phyloP scores from a whole-genome alignment of 2,888 invertebrate genomes.

The Platycheirus albimanus region DNA sequence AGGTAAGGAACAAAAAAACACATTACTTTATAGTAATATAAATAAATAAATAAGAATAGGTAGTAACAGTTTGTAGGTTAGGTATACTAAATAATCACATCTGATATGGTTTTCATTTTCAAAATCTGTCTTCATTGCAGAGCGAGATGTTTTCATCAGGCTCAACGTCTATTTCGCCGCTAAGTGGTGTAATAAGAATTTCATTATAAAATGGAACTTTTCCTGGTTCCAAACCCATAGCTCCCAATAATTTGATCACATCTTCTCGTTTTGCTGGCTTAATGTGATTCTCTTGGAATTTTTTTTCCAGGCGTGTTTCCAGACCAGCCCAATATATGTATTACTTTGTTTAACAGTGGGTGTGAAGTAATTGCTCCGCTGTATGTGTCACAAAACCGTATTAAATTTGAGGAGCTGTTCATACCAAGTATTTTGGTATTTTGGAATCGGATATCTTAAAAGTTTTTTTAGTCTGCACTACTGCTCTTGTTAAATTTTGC shows the following conservation, averaged over 20 bases:
- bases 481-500: conserved; percentile 15
- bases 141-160: too few species aligned
- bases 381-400: neutral
- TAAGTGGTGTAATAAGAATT: neutral
- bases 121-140: too few species aligned
- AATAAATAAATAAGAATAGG: too few species aligned
- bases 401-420: neutral
- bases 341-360: neutral
- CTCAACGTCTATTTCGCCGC: too few species aligned
- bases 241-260: neutral
- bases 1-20: too few species aligned
- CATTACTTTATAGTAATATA: too few species aligned
- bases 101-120: too few species aligned
- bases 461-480: conserved; percentile 14
- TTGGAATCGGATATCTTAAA: conserved; percentile 17
- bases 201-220: neutral
- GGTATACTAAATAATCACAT: too few species aligned
- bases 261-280: neutral
- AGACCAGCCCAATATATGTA: neutral
- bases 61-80: too few species aligned
- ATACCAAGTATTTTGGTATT: neutral
- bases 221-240: neutral
- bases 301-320: neutral
- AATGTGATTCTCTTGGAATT: neutral
- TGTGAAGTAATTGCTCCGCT: neutral